Evolutionary conservation across 2,797 vertebrate species (phyloP), one percentile per base, ranked within the genome.

Genomic region (Danio jaintianensis): DNA sequence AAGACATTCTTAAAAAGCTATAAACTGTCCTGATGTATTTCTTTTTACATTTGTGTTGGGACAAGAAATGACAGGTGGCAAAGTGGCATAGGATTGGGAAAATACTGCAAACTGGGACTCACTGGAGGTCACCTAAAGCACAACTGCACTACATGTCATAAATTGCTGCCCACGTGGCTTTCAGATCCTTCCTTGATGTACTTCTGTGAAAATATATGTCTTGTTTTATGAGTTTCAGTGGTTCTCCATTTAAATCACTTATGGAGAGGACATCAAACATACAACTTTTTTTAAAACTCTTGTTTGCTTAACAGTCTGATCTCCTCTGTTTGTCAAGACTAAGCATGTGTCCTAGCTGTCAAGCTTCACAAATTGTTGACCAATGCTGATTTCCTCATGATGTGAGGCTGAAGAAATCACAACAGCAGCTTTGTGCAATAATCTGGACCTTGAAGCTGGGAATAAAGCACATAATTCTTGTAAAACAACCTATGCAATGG

Each of bases 1-100:
- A 18, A 42, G 4, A 55, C 68, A 71, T 15, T 71, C 42, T 45
- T 70, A 80, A 88, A 84, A 89, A 90, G 88, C 87, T 89, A 87
- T 80, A 86, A 79, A 55, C 52, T 75, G 75, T 73, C 18, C 38
- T 72, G 82, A 81, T 80, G 1, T 2, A 48, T 36, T 48, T 67
- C 4, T 9, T 8, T 15, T 66, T 2, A 12, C 6, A 3, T 50
- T 13, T 50, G 52, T 36, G n/a, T 48, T 13, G 48, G 67, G 36
- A 53, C 16, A 53, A 11, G 7, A 53, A 1, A 38, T 50, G 7
- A 69, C 48, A 69, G 29, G 3, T 50, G 53, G 48, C 50, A 50
- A 69, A 18, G 29, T 70, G 3, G 29, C n/a, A 40, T 18, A 6
- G 36, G 48, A 53, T 18, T 2, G 29, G 6, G 12, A 29, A 59